phyloP scores from a whole-genome alignment of 2,113 vertebrate species.

The Sula dactylatra region DNA sequence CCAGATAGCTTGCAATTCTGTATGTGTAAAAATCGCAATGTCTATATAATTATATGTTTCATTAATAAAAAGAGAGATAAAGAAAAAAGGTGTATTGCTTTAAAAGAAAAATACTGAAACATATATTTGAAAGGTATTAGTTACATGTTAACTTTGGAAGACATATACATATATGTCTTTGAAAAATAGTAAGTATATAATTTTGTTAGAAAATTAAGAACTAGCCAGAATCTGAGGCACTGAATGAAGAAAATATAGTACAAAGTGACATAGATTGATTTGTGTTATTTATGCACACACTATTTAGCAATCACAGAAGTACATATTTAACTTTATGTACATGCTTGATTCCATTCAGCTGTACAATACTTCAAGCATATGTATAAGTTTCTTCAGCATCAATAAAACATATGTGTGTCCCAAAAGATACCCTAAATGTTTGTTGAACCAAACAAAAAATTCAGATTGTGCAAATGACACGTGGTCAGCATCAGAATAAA shows the following conservation, averaged over 20 bases:
- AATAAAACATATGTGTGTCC: background rate
- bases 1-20: background rate
- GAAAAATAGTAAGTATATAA: background rate
- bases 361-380: background rate
- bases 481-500: background rate
- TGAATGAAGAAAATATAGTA: background rate
- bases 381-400: background rate
- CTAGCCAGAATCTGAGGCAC: background rate
- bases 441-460: background rate
- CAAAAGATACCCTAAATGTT: background rate
- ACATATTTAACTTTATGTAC: background rate
- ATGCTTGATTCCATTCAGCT: background rate
- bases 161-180: background rate
- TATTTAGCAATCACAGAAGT: background rate
- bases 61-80: background rate
- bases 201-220: background rate
- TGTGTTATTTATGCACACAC: background rate
- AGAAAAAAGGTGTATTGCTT: background rate
- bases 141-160: background rate
- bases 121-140: background rate
- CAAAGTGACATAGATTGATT: background rate
- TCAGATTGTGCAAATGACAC: background rate
- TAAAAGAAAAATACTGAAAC: background rate
- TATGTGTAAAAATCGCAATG: background rate
- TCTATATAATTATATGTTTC: background rate